Base-by-base conservation (phyloP, 2,113 vertebrate genomes). In the Leiothrix lutea region DNA sequence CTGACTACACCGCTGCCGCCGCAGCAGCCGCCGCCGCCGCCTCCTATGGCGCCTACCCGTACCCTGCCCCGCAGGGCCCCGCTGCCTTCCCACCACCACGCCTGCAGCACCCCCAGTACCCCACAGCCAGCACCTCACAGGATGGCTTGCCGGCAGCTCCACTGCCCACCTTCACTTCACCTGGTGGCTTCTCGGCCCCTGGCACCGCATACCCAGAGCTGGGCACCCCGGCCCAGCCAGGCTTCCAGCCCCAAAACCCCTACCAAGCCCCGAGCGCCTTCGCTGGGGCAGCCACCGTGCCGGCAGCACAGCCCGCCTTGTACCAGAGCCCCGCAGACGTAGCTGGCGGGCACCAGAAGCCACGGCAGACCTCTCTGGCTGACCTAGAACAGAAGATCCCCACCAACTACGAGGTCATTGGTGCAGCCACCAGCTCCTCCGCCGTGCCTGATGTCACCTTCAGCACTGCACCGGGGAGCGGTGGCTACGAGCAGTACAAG, bases 331-430 rank as follows among this genome's bases (percentile, higher is more conserved):
- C 98, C 1, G 95, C 97, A 14, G 99, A 99, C 9, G 97, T 98
- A 47, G 98, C 98, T 23, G 86, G 98, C 4, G 97, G 97, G 29
- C 98, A 99, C 92, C 99, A 99, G 97, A 99, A 99, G 96, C 99
- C 99, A 2, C 97, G 98, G 45, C 99, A 99, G 96, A 99, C 99
- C 7, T 99, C 99, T 2, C 97, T 99, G 92, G 99, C 99, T 11
- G 99, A 99, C 91, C 97, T 99, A 80, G 99, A 99, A 90, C 99
- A 99, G 94, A 99, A 99, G 95, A 98, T 99, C 33, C 98, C 99
- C 58, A 99, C 99, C 65, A 99, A 99, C 97, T 99, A 99, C 28
- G 99, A 99, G 92, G 98, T 99, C 56, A 99, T 99, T 2, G 92
- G 98, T 62, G 98, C 98, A 20, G 98, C 99, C 58, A 96, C 98